Conservation (phyloP, 2,113 vertebrate species). For the Myrmecophaga tridactyla region DNA sequence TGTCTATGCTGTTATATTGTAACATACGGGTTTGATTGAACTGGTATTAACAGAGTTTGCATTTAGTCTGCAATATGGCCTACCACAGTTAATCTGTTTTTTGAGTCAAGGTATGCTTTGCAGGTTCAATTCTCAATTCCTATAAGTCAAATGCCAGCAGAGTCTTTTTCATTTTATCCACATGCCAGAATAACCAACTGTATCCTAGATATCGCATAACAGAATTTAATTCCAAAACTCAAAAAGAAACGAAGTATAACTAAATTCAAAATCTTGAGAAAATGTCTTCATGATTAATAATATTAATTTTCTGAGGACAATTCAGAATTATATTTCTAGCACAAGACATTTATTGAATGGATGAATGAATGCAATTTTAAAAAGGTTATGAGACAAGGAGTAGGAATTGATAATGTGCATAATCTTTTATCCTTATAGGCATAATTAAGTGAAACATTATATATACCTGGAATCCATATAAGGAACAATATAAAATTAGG, state of each 20-base stretch:
- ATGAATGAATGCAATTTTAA: slow-evolving; percentile 66
- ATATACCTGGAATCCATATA: slow-evolving; percentile 31
- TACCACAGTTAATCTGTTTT: not conserved
- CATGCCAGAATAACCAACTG: not conserved
- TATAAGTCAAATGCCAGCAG: not conserved
- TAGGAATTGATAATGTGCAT: slow-evolving; percentile 51
- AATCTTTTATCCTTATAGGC: slow-evolving; percentile 49
- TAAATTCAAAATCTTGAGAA: slow-evolving; percentile 57
- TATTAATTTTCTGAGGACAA: slow-evolving; percentile 66
- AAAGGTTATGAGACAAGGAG: slow-evolving; percentile 61
- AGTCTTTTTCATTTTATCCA: not conserved
- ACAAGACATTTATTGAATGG: slow-evolving; percentile 56
- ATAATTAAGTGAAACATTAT: slow-evolving; percentile 59
- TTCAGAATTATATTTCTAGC: slow-evolving; percentile 49
- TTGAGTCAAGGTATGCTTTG: not conserved
- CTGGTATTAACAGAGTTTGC: not conserved
- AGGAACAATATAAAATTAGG: slow-evolving; percentile 29
- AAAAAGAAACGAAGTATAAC: slow-evolving; percentile 56
- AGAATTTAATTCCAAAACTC: slow-evolving; percentile 45
- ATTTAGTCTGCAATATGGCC: not conserved
- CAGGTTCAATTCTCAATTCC: not conserved
- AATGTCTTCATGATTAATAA: slow-evolving; percentile 73
- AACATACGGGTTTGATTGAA: not conserved
- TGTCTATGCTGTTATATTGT: not conserved
- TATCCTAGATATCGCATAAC: not conserved